Evolutionary conservation across 2,113 vertebrate species (phyloP).

Genomic region (Platichthys stellatus): DNA sequence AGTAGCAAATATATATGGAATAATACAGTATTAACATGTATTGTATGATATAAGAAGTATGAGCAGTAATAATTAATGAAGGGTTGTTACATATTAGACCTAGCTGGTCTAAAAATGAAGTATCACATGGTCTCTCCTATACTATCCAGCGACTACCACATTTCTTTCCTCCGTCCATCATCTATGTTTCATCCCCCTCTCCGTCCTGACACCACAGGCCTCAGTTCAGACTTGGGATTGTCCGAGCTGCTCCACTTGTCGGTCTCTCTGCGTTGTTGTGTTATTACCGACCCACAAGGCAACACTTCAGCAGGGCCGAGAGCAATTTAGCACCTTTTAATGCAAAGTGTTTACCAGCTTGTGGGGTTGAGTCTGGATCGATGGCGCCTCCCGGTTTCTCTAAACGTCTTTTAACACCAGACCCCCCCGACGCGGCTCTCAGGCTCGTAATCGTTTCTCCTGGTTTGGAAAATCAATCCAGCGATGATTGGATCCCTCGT

Average conservation of each 20-base stretch:
- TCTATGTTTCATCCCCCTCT: constrained; percentile 17
- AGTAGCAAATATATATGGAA: too few species aligned
- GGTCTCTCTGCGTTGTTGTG: constrained; percentile 10
- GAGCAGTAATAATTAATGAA: too few species aligned
- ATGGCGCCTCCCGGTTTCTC: constrained; percentile 59
- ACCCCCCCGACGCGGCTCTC: constrained; percentile 29
- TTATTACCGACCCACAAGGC: constrained; percentile 43
- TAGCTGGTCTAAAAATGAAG: neutral
- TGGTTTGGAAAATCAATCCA: constrained; percentile 65
- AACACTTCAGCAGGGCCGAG: constrained; percentile 19
- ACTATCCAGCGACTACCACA: too few species aligned
- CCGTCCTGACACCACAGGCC: neutral
- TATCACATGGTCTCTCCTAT: neutral
- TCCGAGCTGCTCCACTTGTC: neutral
- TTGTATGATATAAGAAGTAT: too few species aligned
- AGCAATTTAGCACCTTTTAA: constrained; percentile 64
- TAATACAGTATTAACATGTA: too few species aligned
- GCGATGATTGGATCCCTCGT: constrained; percentile 57
- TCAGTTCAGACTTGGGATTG: too few species aligned
- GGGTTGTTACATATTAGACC: too few species aligned
- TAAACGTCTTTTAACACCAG: constrained; percentile 59
- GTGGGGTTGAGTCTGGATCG: constrained; percentile 54
- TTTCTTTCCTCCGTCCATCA: neutral
- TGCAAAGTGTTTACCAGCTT: constrained; percentile 67
- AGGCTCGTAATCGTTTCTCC: constrained; percentile 68